Conservation (phyloP, 2,888 invertebrate species). For the Trisateles emortualis region DNA sequence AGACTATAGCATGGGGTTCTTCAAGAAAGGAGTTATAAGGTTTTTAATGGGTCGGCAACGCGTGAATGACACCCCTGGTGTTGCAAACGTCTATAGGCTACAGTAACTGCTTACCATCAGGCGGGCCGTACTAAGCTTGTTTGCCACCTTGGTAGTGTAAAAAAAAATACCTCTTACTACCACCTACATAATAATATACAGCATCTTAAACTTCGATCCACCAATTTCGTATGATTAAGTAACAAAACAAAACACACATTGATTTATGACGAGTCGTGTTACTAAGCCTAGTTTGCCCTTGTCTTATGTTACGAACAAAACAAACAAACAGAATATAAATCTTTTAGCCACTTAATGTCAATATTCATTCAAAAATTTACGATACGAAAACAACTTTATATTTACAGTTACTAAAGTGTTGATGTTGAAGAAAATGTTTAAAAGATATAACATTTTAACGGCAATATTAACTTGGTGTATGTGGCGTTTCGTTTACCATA, state of each 20-base stretch:
- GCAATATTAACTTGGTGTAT: slow-evolving; percentile 14
- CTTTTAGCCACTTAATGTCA: slow-evolving; percentile 28
- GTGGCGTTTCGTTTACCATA: slow-evolving; percentile 37
- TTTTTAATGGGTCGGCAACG: no score
- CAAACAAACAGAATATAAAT: slow-evolving; percentile 43
- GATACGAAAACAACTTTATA: slow-evolving; percentile 34
- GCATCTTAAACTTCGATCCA: background rate
- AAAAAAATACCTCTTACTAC: no score
- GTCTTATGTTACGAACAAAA: slow-evolving; percentile 29
- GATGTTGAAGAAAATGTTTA: background rate
- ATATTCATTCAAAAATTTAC: slow-evolving; percentile 34
- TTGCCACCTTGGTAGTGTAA: no score
- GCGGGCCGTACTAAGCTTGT: no score
- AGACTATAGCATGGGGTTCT: no score
- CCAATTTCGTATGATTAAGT: background rate
- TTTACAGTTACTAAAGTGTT: slow-evolving; percentile 15
- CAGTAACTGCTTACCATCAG: no score
- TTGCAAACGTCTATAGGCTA: no score
- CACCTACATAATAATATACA: background rate
- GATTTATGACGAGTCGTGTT: slow-evolving; percentile 1
- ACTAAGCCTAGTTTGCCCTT: slow-evolving; percentile 19
- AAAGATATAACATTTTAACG: background rate
- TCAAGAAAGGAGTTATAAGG: no score
- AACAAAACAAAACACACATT: slow-evolving; percentile 2
- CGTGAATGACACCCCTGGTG: no score